Evolutionary conservation across 2,113 vertebrate genomes (phyloP), one percentile per base, ranked within the genome.

Genomic region (Pelodiscus sinensis): DNA sequence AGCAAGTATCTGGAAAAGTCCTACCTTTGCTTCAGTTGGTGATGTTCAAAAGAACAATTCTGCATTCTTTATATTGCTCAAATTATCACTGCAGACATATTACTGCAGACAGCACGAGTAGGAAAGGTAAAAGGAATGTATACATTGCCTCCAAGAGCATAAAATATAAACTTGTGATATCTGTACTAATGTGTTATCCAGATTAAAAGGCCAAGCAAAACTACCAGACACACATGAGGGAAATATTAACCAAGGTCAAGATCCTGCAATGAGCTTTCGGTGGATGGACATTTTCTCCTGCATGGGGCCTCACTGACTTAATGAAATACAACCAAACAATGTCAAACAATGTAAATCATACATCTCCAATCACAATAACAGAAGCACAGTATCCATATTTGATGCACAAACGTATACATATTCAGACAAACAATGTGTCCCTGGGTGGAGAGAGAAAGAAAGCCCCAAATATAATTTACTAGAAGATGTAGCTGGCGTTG

Each of bases 261-360:
- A 85, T 58, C 38, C 79, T 93, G n/a, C 79, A 87, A 52, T 75
- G 52, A 81, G 62, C 71, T 80, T 86, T n/a, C 86, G 92, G 44
- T 54, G 87, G 68, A 77, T 71, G 54, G 73, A 29, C 80, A 89
- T 44, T 50, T 79, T 81, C 50, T 79, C 35, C 60, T 56, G 35
- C 24, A 9, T 75, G 60, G 35, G 91, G 22, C n/a, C 89, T 82
- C 57, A 80, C 58, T 62, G 55, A 38, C 86, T 80, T 51, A 77
- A 87, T 29, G 55, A 85, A 75, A 56, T 31, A 79, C 58, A 94
- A 16, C 81, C 82, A 88, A 91, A 11, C 77, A 68, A 35, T 19
- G 44, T 16, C 84, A 85, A 96, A 11, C 86, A 88, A 83, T 38
- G 84, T 44, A 96, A 94, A 93, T 83, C 92, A 94, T 88, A 93